phyloP scores from a whole-genome alignment of 2,797 vertebrate species.

The Sus cebifrons region DNA sequence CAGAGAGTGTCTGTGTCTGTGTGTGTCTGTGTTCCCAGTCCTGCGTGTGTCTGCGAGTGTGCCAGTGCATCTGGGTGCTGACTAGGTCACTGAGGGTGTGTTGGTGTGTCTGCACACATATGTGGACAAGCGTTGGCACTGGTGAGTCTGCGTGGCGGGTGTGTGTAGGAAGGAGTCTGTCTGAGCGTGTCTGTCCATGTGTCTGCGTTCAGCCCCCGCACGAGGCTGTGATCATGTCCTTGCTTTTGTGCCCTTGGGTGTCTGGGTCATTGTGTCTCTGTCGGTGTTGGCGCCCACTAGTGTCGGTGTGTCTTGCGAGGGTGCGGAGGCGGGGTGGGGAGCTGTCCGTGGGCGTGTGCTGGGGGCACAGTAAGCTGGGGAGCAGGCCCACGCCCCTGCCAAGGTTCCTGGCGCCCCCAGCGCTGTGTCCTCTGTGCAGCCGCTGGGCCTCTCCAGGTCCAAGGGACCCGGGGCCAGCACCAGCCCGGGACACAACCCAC shows the following conservation, averaged over 20 bases:
- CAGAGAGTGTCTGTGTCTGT: neutral
- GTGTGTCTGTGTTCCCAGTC: neutral
- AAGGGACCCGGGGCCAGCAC: neutral
- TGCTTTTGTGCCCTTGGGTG: neutral
- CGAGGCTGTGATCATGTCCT: neutral
- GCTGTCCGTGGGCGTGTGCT: neutral
- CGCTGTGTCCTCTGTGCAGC: rapidly evolving
- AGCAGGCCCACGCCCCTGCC: neutral
- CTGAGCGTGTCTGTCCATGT: neutral
- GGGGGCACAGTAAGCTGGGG: no score
- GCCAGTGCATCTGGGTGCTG: neutral
- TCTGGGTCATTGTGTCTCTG: neutral
- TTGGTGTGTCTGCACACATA: neutral
- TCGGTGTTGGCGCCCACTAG: neutral
- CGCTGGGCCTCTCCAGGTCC: neutral
- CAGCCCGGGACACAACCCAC: neutral
- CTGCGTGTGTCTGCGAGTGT: neutral
- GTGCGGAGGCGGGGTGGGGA: neutral
- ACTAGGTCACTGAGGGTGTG: neutral
- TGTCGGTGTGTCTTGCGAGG: neutral
- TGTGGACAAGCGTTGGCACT: neutral
- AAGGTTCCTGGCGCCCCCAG: rapidly evolving
- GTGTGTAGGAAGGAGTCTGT: neutral
- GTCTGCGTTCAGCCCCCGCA: neutral
- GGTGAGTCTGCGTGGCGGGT: neutral